A percentile compares a stretch with the other conserved stretches of the same genome.
phyloP scores from a whole-genome alignment of 2,888 invertebrate genomes.

The Crossocerus cetratus region DNA sequence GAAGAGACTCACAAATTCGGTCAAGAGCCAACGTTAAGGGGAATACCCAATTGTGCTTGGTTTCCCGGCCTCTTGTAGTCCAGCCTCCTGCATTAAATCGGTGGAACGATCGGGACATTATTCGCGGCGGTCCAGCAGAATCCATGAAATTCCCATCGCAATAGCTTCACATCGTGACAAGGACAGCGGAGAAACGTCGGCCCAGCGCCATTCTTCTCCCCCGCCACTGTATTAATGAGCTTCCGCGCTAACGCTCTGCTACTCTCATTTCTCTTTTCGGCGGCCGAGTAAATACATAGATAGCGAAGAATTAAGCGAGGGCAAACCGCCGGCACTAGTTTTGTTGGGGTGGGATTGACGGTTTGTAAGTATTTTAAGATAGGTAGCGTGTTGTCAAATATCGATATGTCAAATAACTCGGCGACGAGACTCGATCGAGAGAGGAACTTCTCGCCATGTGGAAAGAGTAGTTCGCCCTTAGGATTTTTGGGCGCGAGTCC shows the following conservation, averaged over 20 bases:
- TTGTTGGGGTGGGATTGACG: too few species aligned
- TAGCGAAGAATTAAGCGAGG: not conserved
- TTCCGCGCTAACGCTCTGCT: conserved; percentile 42
- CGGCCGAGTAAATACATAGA: not conserved
- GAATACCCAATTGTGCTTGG: conserved; percentile 52
- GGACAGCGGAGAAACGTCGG: conserved; percentile 49
- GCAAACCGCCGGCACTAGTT: too few species aligned
- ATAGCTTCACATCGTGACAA: conserved; percentile 58
- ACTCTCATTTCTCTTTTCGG: conserved; percentile 19
- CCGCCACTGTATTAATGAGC: conserved; percentile 56
- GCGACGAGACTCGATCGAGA: too few species aligned
- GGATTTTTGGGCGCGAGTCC: not conserved
- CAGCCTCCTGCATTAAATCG: conserved; percentile 53
- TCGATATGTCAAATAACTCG: too few species aligned
- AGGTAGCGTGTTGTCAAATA: too few species aligned
- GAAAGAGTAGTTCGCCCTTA: too few species aligned
- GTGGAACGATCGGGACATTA: conserved; percentile 60
- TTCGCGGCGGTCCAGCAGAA: conserved; percentile 56
- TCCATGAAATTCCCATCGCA: conserved; percentile 64
- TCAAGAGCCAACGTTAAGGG: conserved; percentile 41
- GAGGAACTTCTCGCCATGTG: too few species aligned
- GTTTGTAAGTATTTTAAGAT: too few species aligned
- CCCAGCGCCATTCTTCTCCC: conserved; percentile 52
- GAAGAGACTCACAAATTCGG: conserved; percentile 34
- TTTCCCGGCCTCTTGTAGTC: conserved; percentile 24